These are phyloP conservation scores for Lophotriccus pileatus DNA, from an alignment of 2,797 vertebrate genomes.

Conservation along the genomic window DNA sequence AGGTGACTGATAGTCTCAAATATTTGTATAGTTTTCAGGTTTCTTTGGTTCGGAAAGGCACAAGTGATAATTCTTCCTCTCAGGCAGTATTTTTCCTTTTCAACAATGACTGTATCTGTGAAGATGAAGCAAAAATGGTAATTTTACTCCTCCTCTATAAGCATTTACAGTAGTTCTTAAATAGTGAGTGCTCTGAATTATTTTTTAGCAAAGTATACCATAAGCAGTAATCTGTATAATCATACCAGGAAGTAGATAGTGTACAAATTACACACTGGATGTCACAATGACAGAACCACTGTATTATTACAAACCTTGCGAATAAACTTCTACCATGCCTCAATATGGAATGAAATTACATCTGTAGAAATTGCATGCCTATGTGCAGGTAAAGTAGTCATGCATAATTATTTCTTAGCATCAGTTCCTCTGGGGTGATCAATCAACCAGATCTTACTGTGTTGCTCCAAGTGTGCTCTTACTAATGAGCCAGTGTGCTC, in stretches of 20 bases:
- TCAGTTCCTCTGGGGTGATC: not conserved
- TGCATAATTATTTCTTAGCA: not conserved
- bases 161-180: not conserved
- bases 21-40: not conserved
- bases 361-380: not conserved
- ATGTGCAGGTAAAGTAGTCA: not conserved
- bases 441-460: not conserved
- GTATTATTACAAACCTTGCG: not conserved
- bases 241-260: not conserved
- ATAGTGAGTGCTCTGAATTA: not conserved
- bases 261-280: not conserved
- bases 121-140: not conserved
- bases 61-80: not conserved
- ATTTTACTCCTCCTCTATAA: not conserved
- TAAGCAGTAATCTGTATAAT: not conserved
- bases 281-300: not conserved
- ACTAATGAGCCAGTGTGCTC: not conserved
- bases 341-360: not conserved
- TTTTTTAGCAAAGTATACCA: not conserved
- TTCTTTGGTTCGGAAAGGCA: not conserved
- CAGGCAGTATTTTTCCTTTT: not conserved
- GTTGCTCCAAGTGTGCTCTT: not conserved
- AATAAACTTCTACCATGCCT: not conserved
- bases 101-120: not conserved
- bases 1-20: not conserved